These are phyloP conservation scores for Ectobius pallidus DNA, from an alignment of 2,888 invertebrate genomes.

Conservation along the genomic window DNA sequence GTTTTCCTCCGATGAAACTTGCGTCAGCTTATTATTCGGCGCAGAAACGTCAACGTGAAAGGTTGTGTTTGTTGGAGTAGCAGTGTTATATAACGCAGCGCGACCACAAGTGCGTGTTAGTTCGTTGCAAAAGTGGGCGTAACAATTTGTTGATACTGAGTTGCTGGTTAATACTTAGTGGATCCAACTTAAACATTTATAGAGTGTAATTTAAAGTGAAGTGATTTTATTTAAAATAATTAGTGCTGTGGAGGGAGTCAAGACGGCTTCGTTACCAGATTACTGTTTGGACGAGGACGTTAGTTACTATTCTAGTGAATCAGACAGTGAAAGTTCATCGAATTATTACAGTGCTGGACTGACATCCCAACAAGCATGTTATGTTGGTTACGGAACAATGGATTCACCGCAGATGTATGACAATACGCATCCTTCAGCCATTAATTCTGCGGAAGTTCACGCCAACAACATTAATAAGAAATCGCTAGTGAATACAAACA, in stretches of 20 bases:
- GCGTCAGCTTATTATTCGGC: conserved; percentile 41
- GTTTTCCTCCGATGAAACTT: conserved; percentile 40
- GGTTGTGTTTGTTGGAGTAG: neutral
- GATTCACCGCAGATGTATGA: conserved; percentile 90
- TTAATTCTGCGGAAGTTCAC: conserved; percentile 50
- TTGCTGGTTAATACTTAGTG: neutral
- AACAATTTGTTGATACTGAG: conserved; percentile 3
- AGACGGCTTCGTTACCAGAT: conserved; percentile 37
- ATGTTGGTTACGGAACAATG: conserved; percentile 57
- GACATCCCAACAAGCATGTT: conserved; percentile 38
- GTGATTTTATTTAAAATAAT: neutral
- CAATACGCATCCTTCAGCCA: conserved; percentile 55
- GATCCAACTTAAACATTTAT: too few relatives aligned
- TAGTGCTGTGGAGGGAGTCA: conserved; percentile 22
- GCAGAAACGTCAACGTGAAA: conserved; percentile 29
- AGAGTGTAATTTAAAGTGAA: conserved; percentile 13
- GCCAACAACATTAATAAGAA: conserved; percentile 66
- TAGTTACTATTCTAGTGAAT: conserved; percentile 28
- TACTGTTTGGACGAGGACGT: conserved; percentile 38
- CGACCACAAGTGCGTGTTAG: conserved; percentile 11
- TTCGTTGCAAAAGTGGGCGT: conserved; percentile 24
- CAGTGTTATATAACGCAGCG: neutral
- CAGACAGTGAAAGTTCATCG: conserved; percentile 12
- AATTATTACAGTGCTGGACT: neutral
- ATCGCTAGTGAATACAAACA: conserved; percentile 54